Conservation (phyloP, 2,113 vertebrate species). For the Candoia aspera region DNA sequence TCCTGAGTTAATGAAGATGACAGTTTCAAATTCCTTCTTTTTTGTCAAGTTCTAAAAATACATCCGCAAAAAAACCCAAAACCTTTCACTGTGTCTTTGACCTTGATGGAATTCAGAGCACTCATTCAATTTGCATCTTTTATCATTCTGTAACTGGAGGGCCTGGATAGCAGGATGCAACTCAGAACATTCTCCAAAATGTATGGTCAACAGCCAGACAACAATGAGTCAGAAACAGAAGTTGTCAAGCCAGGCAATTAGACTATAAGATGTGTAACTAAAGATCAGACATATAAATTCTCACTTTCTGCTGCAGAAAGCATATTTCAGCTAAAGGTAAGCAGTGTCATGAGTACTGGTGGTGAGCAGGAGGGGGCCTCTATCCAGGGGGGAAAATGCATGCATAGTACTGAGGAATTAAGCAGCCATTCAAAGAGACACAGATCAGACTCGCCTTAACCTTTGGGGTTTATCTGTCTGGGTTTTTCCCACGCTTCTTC, state of each 20-base stretch:
- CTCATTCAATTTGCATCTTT: conserved; percentile 30
- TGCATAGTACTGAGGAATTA: too few species aligned
- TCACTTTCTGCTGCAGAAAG: not conserved
- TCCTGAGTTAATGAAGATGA: conserved; percentile 54
- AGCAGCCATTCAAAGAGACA: too few species aligned
- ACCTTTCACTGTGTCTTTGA: conserved; percentile 57
- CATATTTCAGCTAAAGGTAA: not conserved
- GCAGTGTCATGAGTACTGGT: too few species aligned
- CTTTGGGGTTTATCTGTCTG: too few species aligned
- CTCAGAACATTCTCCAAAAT: conserved; percentile 38
- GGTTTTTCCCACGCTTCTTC: too few species aligned
- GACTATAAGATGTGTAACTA: not conserved
- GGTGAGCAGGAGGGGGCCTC: too few species aligned
- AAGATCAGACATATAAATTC: not conserved
- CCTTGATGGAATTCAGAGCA: conserved; percentile 40
- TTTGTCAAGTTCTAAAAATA: conserved; percentile 64
- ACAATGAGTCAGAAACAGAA: not conserved
- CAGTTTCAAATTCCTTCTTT: conserved; percentile 33
- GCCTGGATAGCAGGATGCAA: conserved; percentile 18
- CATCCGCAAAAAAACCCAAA: too few species aligned
- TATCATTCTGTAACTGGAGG: rapidly evolving
- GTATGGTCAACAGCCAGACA: not conserved
- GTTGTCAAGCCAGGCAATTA: not conserved
- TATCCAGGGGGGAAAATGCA: too few species aligned
- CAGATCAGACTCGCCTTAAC: too few species aligned